phyloP scores from a whole-genome alignment of 1,140 invertebrate species.

The Antheraea mylitta region DNA sequence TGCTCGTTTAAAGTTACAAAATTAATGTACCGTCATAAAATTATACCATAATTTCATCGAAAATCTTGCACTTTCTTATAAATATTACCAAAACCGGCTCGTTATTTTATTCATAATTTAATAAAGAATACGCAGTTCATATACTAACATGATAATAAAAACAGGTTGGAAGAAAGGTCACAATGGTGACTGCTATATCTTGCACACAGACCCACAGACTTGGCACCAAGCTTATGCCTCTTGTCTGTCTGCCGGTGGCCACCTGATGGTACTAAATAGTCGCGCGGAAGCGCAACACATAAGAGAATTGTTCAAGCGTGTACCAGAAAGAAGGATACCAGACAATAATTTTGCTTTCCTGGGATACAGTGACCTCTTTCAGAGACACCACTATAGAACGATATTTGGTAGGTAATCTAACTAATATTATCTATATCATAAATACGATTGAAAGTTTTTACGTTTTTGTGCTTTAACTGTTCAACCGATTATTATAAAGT shows the following conservation, averaged over 20 bases:
- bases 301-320: constrained; percentile 39
- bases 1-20: too few relatives aligned
- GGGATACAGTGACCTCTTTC: constrained; percentile 56
- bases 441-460: too few relatives aligned
- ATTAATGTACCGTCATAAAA: too few relatives aligned
- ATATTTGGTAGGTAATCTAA: constrained; percentile 38
- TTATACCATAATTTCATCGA: too few relatives aligned
- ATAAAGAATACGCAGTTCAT: too few relatives aligned
- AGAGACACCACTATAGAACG: constrained; percentile 50
- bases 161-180: constrained; percentile 45
- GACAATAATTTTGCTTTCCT: constrained; percentile 45
- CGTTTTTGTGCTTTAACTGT: too few relatives aligned
- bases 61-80: too few relatives aligned
- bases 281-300: constrained; percentile 41
- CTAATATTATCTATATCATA: too few relatives aligned
- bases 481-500: too few relatives aligned
- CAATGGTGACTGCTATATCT: constrained; percentile 43
- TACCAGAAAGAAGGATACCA: constrained; percentile 16
- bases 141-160: not conserved
- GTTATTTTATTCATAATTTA: too few relatives aligned
- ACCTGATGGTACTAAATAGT: constrained; percentile 38
- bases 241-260: constrained; percentile 41
- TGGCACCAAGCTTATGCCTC: constrained; percentile 48
- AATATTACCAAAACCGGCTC: too few relatives aligned
- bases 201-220: constrained; percentile 44